Evolutionary conservation across 2,888 invertebrate genomes (phyloP).

Genomic region (Ochropacha duplaris): DNA sequence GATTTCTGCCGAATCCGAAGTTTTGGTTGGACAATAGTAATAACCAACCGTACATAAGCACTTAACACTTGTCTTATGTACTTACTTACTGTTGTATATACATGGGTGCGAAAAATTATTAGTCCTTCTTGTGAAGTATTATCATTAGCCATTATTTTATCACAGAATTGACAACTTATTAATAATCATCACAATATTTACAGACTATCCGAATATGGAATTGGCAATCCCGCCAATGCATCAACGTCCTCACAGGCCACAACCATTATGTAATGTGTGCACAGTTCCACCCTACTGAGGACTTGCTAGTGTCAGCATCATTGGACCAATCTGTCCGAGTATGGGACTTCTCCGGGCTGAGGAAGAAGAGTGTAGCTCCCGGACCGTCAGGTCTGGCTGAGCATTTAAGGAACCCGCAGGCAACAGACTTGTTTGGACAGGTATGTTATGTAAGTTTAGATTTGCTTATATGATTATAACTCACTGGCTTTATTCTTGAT

Average conservation of each 20-base stretch:
- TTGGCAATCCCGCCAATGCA: slow-evolving; percentile 99
- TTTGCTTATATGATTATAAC: slow-evolving; percentile 5
- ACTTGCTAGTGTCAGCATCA: slow-evolving; percentile 98
- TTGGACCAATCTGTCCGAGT: slow-evolving; percentile 98
- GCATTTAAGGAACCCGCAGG: slow-evolving; percentile 91
- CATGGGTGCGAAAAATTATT: no score
- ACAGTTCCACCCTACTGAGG: slow-evolving; percentile 98
- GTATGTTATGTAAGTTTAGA: slow-evolving; percentile 37
- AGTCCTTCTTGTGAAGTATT: no score
- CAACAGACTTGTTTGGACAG: slow-evolving; percentile 97
- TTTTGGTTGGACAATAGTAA: no score
- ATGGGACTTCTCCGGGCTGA: slow-evolving; percentile 98
- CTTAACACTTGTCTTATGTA: no score
- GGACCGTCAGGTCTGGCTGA: slow-evolving; percentile 96
- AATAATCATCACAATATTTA: slow-evolving; percentile 12
- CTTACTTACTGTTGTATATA: no score
- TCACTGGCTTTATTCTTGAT: not conserved
- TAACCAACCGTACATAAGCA: no score
- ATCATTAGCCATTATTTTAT: no score
- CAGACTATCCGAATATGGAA: slow-evolving; percentile 99
- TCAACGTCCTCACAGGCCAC: slow-evolving; percentile 97
- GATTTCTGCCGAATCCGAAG: no score
- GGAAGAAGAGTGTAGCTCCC: slow-evolving; percentile 99
- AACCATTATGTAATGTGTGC: slow-evolving; percentile 99
- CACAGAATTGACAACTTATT: no score